Base-by-base conservation (phyloP, 2,888 invertebrate species). In the Monopis laevigella region DNA sequence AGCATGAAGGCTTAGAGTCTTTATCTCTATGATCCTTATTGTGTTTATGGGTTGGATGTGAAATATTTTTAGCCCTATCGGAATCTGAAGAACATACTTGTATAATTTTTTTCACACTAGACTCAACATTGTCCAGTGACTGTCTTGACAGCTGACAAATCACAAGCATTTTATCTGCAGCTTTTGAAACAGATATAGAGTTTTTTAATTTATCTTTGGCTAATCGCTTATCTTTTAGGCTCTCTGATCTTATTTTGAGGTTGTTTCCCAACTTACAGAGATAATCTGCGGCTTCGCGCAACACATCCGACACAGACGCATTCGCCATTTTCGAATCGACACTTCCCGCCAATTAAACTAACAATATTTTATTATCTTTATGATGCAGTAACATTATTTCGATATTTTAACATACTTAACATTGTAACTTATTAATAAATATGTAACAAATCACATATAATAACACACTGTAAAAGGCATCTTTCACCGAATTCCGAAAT, bases 111-210 rank as follows among this genome's bases (percentile, higher is more conserved):
- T 65, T 64, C 10, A 81, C 63, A 39, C 69, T 69, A 44, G 48
- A 52, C 51, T 78, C 78, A 1, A 82, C 78, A 53, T 73, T 78
- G 27, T 67, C 65, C 7, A 81, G 59, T 0, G 81, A 78, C 51
- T 72, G 75, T 55, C 72, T 78, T 29, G 81, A 80, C 47, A 80
- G 58, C 50, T 77, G 66, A 51, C 81, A 82, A 46, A 81, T 75
- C 11, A 69, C 51, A 32, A 80, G 59, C 5, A 81, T 67, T 53
- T 80, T 81, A 42, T 55, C 61, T 3, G 73, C 73, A 6, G 72
- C 71, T 55, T 72, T 77, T 46, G 69, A 65, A 2, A 81, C 60
- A 13, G 77, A 77, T 45, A 75, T 68, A 1, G 59, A 47, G 52
- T 74, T 78, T 49, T 53, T 63, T 40, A 81, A 51, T 41, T 69